These are phyloP conservation scores for Pocillopora damicornis DNA, from an alignment of 64 coral and sea anemone species.

Conservation along the genomic window DNA sequence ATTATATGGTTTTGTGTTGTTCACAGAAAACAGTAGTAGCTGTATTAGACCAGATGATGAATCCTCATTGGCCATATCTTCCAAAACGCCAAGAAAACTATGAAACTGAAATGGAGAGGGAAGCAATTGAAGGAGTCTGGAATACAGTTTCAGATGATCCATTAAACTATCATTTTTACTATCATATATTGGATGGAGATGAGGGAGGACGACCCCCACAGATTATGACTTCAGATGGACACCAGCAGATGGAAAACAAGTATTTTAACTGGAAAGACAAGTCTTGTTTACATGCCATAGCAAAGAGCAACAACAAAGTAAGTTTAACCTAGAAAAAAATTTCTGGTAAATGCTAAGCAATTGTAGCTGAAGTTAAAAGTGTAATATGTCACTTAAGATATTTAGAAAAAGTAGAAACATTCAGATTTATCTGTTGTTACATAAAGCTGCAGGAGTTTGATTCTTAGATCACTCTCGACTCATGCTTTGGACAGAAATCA, in stretches of 20 bases:
- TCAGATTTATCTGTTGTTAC: no score
- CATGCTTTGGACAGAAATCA: no score
- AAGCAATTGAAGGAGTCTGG: conserved; percentile 69
- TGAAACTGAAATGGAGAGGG: conserved; percentile 41
- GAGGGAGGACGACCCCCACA: conserved; percentile 65
- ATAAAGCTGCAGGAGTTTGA: background rate
- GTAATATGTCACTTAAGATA: no score
- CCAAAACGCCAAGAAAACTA: conserved; percentile 68
- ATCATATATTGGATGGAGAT: conserved; percentile 82
- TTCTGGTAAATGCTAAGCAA: no score
- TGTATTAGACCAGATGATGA: conserved; percentile 73
- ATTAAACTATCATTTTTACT: conserved; percentile 87
- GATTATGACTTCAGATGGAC: conserved; percentile 19
- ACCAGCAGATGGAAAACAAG: conserved; percentile 42
- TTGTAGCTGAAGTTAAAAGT: no score
- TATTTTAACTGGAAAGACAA: conserved; percentile 52
- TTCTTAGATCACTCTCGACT: no score
- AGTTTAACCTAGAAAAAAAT: background rate
- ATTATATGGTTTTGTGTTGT: background rate
- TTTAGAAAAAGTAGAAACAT: background rate
- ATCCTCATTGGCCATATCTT: conserved; percentile 92
- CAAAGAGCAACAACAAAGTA: conserved; percentile 80
- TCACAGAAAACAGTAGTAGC: conserved; percentile 82
- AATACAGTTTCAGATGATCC: conserved; percentile 85
- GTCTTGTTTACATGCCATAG: conserved; percentile 73